Evolutionary conservation across 2,888 invertebrate species (phyloP).

Genomic region (Brachyopa scutellaris): DNA sequence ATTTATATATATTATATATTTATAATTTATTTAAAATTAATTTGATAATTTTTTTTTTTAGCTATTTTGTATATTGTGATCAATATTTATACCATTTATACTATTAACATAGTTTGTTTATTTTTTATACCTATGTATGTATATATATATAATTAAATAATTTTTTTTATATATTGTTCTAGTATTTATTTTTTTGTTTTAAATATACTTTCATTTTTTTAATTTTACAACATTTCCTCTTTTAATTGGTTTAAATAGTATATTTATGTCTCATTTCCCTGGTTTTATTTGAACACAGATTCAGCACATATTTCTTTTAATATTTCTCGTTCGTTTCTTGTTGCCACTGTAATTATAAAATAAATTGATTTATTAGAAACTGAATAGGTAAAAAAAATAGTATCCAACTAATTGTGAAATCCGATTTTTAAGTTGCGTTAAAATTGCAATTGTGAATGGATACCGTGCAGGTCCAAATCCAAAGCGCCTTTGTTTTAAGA

Average conservation of each 20-base stretch:
- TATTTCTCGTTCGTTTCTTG: constrained; percentile 27
- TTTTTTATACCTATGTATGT: no score
- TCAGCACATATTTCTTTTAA: constrained; percentile 68
- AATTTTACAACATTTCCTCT: constrained; percentile 66
- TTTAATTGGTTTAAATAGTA: constrained; percentile 44
- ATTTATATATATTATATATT: constrained; percentile 63
- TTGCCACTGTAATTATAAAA: constrained; percentile 39
- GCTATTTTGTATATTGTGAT: constrained; percentile 71
- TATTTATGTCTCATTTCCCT: constrained; percentile 71
- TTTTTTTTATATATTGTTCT: constrained; percentile 61
- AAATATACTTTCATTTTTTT: constrained; percentile 23
- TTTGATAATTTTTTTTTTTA: constrained; percentile 67
- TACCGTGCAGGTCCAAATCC: no score
- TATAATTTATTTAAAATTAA: constrained; percentile 67
- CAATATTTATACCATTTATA: constrained; percentile 71
- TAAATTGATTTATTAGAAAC: background rate
- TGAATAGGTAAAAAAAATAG: no score
- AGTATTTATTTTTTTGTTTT: constrained; percentile 43
- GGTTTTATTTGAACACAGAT: constrained; percentile 72
- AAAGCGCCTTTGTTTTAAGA: no score
- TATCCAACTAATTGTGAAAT: no score
- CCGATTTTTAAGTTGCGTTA: no score
- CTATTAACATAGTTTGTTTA: constrained; percentile 73
- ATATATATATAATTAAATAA: background rate
- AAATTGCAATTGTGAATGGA: no score